Conservation (phyloP, 2,797 vertebrate genomes). For the Merluccius polli region DNA sequence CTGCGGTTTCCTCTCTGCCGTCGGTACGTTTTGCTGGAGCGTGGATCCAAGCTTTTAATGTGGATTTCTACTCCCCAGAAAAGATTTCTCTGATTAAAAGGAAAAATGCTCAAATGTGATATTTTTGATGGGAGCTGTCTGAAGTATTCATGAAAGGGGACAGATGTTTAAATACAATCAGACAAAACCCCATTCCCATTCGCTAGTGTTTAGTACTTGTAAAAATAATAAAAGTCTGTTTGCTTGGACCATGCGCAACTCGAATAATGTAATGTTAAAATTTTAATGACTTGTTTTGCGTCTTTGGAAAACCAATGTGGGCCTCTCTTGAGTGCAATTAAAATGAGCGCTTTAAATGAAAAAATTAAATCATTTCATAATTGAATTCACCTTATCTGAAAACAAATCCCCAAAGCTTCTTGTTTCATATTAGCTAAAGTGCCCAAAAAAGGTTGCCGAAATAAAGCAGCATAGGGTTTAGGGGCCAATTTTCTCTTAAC, state of each 20-base stretch:
- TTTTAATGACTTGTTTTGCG: not conserved
- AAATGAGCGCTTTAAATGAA: not conserved
- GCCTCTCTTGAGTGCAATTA: not conserved
- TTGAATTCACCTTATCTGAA: not conserved
- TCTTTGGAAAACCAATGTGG: not conserved
- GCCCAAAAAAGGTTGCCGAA: not conserved
- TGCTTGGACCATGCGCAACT: not conserved
- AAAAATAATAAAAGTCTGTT: too few species aligned
- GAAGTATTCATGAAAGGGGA: too few species aligned
- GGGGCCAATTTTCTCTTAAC: not conserved
- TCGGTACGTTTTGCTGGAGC: too few species aligned
- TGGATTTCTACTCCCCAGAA: too few species aligned
- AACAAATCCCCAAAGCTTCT: not conserved
- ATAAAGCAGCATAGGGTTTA: not conserved
- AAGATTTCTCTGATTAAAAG: too few species aligned
- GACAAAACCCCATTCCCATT: too few species aligned
- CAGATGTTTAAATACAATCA: too few species aligned
- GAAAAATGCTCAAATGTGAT: too few species aligned
- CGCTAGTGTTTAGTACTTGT: too few species aligned
- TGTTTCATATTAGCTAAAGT: not conserved
- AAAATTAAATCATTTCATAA: not conserved
- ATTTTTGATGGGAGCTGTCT: too few species aligned
- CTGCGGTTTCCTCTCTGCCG: too few species aligned
- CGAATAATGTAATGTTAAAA: not conserved
- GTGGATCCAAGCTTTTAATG: too few species aligned